These are phyloP conservation scores for Cosmia trapezina DNA, from an alignment of 2,888 invertebrate genomes.

Conservation along the genomic window DNA sequence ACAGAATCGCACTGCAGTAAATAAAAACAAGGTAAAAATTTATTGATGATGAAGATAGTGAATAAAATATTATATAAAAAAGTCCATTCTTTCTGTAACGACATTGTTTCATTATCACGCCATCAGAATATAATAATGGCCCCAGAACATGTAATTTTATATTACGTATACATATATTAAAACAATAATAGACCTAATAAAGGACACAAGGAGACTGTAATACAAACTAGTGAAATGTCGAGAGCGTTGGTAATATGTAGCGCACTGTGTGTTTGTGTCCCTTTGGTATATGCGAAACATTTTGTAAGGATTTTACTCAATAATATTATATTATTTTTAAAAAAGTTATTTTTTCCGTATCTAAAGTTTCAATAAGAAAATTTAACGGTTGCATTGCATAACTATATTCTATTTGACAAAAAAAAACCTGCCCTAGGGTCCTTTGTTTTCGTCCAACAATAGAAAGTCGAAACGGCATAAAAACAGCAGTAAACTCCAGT, in stretches of 20 bases:
- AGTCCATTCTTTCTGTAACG: neutral
- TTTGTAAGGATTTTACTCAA: constrained; percentile 4
- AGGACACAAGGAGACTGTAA: neutral
- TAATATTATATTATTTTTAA: neutral
- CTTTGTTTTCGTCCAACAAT: too few relatives aligned
- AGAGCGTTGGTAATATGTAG: constrained; percentile 18
- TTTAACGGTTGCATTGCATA: neutral
- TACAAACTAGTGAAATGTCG: constrained; percentile 29
- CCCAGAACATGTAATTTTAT: constrained; percentile 11
- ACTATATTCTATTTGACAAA: too few relatives aligned
- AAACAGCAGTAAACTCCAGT: too few relatives aligned
- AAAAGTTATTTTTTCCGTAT: neutral
- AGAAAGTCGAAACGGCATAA: too few relatives aligned
- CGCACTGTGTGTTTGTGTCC: constrained; percentile 5
- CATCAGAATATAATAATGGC: constrained; percentile 29
- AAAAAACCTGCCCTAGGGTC: too few relatives aligned
- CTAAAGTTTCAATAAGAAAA: neutral
- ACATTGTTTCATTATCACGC: constrained; percentile 27
- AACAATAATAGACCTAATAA: constrained; percentile 19
- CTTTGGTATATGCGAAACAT: neutral
- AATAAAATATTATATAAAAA: neutral
- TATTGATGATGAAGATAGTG: neutral
- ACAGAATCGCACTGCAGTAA: too few relatives aligned
- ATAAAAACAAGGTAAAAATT: neutral
- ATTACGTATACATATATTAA: too few relatives aligned